Base-by-base conservation (phyloP, 2,888 invertebrate species). In the Tetramorium bicarinatum region DNA sequence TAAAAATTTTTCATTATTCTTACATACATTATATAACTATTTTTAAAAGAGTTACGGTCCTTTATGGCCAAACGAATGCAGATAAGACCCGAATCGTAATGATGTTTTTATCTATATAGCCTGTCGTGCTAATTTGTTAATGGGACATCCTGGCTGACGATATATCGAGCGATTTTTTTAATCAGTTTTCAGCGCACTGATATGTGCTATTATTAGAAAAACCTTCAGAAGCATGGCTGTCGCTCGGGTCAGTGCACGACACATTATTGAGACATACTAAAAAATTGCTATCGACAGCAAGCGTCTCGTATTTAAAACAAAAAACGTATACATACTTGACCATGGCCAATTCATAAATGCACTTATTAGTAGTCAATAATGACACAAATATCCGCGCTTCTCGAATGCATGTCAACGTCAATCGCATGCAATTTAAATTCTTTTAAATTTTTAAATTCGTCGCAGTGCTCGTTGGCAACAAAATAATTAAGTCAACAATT, bases 61-160 rank as follows among this genome's bases (percentile, higher is more conserved):
- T 85, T 66, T 54, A 72, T 49, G n/a, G 69, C 44, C 59, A 61
- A 72, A 76, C 61, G 64, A 54, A 54, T 41, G 62, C 61, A 82
- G 88, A 90, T 90, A 90, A 85, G 62, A 67, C 61, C 64, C 29
- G 34, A 41, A 41, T 71, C 18, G 83, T 67, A 71, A 75, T 75
- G 83, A 69, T 47, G 67, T 21, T 76, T 66, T 81, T 90, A 90
- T 90, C 89, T 90, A 72, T 83, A 87, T 85, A 83, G 67, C 82
- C 38, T 83, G 87, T 82, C 88, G 83, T 80, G 89, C 85, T 87
- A 90, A 92, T 91, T 91, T 87, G 89, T 91, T 88, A 89, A 88
- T 88, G 89, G 86, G 89, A 92, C 89, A 90, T 92, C 92, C 92
- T 92, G 91, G 77, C 86, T 79, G 86, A 71, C 85, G 88, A n/a